Evolutionary conservation across 2,888 invertebrate species (phyloP).

Genomic region (Drosophila meridionalis): DNA sequence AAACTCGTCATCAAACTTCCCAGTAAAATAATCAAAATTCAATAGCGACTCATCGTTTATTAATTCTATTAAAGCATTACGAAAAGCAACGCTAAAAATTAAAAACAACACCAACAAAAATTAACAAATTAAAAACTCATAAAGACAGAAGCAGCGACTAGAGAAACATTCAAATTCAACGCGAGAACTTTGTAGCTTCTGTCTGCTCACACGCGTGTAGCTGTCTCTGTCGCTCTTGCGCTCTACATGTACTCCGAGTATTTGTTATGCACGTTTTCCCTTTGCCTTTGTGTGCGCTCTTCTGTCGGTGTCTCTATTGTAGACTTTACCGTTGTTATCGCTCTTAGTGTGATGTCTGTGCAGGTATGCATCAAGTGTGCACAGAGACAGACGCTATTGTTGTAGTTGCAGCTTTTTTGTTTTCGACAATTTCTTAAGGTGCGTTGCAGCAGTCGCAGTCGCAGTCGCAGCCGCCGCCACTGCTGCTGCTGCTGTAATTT

Average conservation of each 20-base stretch:
- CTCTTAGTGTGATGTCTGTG: conserved; percentile 6
- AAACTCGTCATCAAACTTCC: conserved; percentile 6
- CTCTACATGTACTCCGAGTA: conserved; percentile 32
- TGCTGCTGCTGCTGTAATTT: conserved; percentile 48
- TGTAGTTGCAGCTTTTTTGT: conserved; percentile 7
- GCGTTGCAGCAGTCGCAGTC: conserved; percentile 20
- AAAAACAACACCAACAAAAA: conserved; percentile 1
- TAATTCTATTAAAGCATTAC: conserved; percentile 13
- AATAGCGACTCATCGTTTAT: conserved; percentile 22
- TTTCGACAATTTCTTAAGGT: conserved; percentile 14
- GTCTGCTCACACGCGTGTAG: conserved; percentile 9
- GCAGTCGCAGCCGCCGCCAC: conserved; percentile 16
- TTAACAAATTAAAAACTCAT: conserved; percentile 29
- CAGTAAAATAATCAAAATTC: conserved; percentile 4
- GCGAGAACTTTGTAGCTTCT: conserved; percentile 42
- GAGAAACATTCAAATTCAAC: conserved; percentile 25
- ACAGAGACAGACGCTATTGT: conserved; percentile 23
- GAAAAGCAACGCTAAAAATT: conserved; percentile 7
- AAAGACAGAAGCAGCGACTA: conserved; percentile 4
- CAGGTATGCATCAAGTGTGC: conserved; percentile 50
- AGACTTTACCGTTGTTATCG: conserved; percentile 36
- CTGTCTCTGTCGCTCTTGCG: conserved; percentile 1
- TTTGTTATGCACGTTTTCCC: conserved; percentile 57
- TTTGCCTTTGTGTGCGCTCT: conserved; percentile 48
- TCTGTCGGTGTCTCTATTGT: conserved; percentile 28